Percentiles rank a stretch among this genome's conserved stretches.
Conservation (phyloP, 2,888 invertebrate species). For the Hypomecis atomaria region DNA sequence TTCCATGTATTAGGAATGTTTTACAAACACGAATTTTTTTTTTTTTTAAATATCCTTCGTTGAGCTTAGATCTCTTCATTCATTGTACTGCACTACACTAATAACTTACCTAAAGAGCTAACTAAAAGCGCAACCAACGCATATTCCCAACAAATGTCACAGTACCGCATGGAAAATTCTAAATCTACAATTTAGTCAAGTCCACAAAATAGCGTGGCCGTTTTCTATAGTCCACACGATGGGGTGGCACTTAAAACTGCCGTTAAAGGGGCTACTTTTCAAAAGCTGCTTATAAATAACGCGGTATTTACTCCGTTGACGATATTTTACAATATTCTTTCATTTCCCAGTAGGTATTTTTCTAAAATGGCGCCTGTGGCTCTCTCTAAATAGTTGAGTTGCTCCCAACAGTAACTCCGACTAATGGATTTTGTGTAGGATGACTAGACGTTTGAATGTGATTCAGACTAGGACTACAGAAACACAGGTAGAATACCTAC, state of each 20-base stretch:
- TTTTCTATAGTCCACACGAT: conserved; percentile 45
- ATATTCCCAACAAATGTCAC: background rate
- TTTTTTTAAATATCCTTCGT: no score
- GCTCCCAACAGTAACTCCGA: conserved; percentile 4
- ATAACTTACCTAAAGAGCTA: background rate
- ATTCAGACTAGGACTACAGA: background rate
- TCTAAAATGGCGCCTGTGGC: conserved; percentile 17
- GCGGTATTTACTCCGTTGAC: conserved; percentile 71
- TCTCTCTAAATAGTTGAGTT: conserved; percentile 35
- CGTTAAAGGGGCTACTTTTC: conserved; percentile 77
- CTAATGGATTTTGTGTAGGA: conserved; percentile 21
- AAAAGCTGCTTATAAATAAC: conserved; percentile 81
- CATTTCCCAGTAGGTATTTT: conserved; percentile 44
- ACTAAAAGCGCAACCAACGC: background rate
- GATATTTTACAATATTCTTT: conserved; percentile 76
- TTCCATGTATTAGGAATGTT: no score
- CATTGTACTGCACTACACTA: background rate
- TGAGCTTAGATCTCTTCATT: background rate
- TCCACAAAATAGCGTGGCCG: background rate
- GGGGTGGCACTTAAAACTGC: conserved; percentile 78
- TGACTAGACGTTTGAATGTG: conserved; percentile 11
- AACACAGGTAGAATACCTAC: background rate
- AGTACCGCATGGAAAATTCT: background rate
- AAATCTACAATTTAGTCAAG: background rate
- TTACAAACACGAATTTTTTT: no score